phyloP scores from a whole-genome alignment of 2,113 vertebrate genomes.

The Onychostoma macrolepis region DNA sequence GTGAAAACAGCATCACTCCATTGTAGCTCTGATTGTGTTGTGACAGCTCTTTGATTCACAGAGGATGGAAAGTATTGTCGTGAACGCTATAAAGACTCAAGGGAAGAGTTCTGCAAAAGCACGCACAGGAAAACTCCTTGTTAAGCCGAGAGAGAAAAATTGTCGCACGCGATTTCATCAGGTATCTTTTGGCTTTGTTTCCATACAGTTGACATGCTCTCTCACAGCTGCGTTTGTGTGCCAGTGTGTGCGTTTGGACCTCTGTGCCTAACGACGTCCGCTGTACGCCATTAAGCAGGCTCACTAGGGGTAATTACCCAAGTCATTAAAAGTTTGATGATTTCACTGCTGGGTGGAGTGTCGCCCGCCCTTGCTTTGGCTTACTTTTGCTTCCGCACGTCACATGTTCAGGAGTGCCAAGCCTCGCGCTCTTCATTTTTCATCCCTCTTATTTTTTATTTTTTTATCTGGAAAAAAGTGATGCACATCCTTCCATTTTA shows the following conservation, averaged over 20 bases:
- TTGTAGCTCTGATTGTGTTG: slow-evolving; percentile 45
- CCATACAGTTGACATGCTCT: slow-evolving; percentile 5
- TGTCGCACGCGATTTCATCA: slow-evolving; percentile 41
- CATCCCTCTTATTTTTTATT: slow-evolving; percentile 7
- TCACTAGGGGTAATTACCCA: slow-evolving; percentile 79
- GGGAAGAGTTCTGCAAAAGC: slow-evolving; percentile 43
- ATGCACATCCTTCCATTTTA: slow-evolving; percentile 49
- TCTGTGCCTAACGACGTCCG: slow-evolving; percentile 71
- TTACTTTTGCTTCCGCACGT: slow-evolving; percentile 72
- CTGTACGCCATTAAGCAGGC: slow-evolving; percentile 76
- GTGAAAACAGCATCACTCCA: slow-evolving; percentile 41
- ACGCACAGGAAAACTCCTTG: slow-evolving; percentile 41
- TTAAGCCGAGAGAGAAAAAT: slow-evolving; percentile 23
- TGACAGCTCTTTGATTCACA: slow-evolving; percentile 46
- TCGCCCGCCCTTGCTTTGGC: slow-evolving; percentile 73
- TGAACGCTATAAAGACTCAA: slow-evolving; percentile 46
- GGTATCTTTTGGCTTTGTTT: slow-evolving; percentile 55
- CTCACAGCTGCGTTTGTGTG: neutral
- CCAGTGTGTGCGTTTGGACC: slow-evolving; percentile 42
- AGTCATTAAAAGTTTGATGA: slow-evolving; percentile 84
- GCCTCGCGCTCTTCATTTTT: neutral
- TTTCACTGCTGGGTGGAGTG: slow-evolving; percentile 76
- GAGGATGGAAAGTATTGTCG: slow-evolving; percentile 49
- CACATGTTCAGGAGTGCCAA: slow-evolving; percentile 62
- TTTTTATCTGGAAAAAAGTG: slow-evolving; percentile 53